Evolutionary conservation across 1,140 invertebrate genomes (phyloP).

Genomic region (Globodera ellingtonae): DNA sequence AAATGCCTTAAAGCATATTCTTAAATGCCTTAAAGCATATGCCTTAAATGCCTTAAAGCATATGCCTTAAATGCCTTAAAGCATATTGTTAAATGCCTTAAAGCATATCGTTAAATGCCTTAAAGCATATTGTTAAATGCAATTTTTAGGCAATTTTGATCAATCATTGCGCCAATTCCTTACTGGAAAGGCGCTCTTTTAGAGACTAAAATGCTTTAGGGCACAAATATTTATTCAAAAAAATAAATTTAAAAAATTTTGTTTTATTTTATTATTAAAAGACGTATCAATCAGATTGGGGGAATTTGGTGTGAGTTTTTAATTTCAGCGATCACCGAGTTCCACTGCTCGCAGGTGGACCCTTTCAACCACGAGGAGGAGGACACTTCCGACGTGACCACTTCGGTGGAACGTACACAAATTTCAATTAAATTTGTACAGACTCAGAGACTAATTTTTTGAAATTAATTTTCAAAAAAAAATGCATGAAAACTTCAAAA

Average conservation of each 20-base stretch:
- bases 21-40: not conserved
- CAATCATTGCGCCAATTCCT: too few species aligned
- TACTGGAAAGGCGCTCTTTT: too few species aligned
- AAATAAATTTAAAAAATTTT: too few species aligned
- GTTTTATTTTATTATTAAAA: too few species aligned
- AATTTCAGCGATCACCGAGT: constrained; percentile 56
- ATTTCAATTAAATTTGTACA: not conserved
- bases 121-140: not conserved
- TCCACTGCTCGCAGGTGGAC: constrained; percentile 55
- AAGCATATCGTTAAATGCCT: not conserved
- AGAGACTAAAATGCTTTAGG: too few species aligned
- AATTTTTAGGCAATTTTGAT: too few species aligned
- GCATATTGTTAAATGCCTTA: not conserved
- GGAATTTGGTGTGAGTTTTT: too few species aligned
- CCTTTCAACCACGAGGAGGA: constrained; percentile 37
- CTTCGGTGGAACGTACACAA: constrained; percentile 57
- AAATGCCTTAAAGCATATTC: not conserved
- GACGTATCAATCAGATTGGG: too few species aligned
- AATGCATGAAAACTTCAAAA: too few species aligned
- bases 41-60: not conserved
- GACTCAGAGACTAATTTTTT: not conserved
- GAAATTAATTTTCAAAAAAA: not conserved
- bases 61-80: not conserved
- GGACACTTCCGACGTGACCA: constrained; percentile 60
- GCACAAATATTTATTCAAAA: too few species aligned